These are phyloP conservation scores for Neolamprologus cancellatus DNA, from an alignment of 2,113 vertebrate species.

Conservation along the genomic window DNA sequence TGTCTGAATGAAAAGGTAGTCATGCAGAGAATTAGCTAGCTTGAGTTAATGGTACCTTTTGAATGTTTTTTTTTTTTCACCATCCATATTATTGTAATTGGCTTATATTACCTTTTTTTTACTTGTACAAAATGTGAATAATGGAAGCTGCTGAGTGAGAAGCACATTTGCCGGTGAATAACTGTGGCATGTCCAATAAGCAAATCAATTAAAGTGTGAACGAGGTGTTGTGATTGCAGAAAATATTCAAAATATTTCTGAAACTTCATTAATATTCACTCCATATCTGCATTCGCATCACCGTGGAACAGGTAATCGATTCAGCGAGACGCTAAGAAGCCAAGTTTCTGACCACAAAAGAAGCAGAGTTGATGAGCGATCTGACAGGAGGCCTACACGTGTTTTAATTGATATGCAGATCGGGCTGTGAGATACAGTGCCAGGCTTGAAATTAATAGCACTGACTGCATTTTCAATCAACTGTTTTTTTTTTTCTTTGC, in stretches of 20 bases:
- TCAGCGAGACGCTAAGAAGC: neutral
- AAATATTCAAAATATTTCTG: neutral
- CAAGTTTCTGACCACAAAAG: neutral
- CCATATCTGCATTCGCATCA: neutral
- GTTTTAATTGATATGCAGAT: slow-evolving; percentile 24
- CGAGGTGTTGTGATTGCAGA: neutral
- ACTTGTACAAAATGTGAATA: neutral
- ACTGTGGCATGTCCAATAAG: neutral
- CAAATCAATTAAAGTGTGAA: slow-evolving; percentile 2
- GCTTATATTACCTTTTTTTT: slow-evolving; percentile 1
- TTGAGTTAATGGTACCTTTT: slow-evolving; percentile 31
- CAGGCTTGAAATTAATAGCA: neutral
- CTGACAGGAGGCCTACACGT: neutral
- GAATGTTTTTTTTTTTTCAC: slow-evolving; percentile 23
- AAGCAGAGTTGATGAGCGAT: neutral
- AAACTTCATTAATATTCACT: neutral
- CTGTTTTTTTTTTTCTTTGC: neutral
- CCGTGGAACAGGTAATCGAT: neutral
- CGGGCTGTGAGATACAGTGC: neutral
- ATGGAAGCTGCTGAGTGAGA: neutral
- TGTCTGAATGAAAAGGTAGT: slow-evolving; percentile 35
- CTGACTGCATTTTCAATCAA: neutral
- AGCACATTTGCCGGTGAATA: neutral
- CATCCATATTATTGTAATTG: slow-evolving; percentile 47
- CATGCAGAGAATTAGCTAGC: slow-evolving; percentile 53